Evolutionary conservation across 2,797 vertebrate species (phyloP).

Genomic region (Liparis tanakae): DNA sequence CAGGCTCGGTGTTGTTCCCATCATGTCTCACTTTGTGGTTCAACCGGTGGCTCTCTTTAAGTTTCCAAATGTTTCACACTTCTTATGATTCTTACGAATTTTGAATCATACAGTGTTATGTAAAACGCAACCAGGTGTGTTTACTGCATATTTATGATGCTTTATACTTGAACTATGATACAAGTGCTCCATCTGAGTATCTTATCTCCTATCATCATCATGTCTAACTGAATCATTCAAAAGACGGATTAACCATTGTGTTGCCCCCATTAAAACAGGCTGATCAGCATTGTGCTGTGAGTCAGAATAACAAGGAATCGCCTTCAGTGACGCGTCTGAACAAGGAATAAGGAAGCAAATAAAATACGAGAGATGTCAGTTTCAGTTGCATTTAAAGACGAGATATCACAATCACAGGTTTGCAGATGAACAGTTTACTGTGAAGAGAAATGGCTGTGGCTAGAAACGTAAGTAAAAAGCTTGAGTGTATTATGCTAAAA

Average conservation of each 20-base stretch:
- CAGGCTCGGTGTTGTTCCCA: background rate
- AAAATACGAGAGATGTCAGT: background rate
- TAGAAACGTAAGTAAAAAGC: conserved; percentile 45
- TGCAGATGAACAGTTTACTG: background rate
- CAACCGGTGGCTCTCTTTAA: background rate
- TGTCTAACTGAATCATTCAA: background rate
- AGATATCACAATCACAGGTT: background rate
- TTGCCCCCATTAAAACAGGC: background rate
- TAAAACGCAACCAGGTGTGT: background rate
- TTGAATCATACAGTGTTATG: background rate
- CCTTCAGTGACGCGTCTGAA: background rate
- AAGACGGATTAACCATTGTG: no score
- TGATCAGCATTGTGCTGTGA: background rate
- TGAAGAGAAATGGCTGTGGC: conserved; percentile 26
- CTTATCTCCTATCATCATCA: background rate
- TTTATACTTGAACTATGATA: background rate
- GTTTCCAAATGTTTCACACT: background rate
- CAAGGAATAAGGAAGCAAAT: conserved; percentile 35
- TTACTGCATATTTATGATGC: background rate
- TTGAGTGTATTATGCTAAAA: background rate
- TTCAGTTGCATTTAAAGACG: conserved; percentile 4
- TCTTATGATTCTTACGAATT: background rate
- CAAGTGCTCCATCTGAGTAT: background rate
- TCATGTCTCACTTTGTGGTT: background rate
- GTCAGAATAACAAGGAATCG: background rate